phyloP scores from a whole-genome alignment of 2,113 vertebrate genomes.

The Vireo altiloquus region DNA sequence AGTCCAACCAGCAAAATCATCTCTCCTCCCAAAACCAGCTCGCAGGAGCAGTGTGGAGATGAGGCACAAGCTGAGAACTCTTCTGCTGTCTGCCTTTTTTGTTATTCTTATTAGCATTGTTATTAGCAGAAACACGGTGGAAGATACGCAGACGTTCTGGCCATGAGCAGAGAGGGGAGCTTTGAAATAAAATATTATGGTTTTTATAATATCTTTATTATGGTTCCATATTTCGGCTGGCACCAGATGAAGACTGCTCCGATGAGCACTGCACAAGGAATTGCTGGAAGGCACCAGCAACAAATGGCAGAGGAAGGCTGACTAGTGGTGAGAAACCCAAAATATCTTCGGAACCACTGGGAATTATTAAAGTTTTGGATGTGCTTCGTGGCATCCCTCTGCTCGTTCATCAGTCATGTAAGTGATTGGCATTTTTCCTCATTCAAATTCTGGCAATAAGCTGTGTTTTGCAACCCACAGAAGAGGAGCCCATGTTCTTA shows the following conservation, averaged over 20 bases:
- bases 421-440: not conserved
- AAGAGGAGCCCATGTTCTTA: not conserved
- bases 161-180: not conserved
- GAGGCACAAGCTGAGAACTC: not conserved
- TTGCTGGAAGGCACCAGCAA: slow-evolving; percentile 6
- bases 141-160: not conserved
- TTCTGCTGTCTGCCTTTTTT: not conserved
- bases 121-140: not conserved
- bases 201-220: slow-evolving; percentile 39
- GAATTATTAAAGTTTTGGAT: not conserved
- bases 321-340: not conserved
- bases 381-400: not conserved
- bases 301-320: not conserved
- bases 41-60: not conserved
- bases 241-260: not conserved
- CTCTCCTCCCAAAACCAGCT: not conserved
- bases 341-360: not conserved
- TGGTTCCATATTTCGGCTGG: slow-evolving; percentile 17
- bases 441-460: not conserved
- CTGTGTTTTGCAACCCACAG: not conserved
- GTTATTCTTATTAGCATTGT: not conserved
- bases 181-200: slow-evolving; percentile 48
- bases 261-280: not conserved
- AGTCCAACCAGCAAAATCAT: not conserved
- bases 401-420: not conserved